Evolutionary conservation across 2,888 invertebrate genomes (phyloP).

Genomic region (Drosophila diplacantha): DNA sequence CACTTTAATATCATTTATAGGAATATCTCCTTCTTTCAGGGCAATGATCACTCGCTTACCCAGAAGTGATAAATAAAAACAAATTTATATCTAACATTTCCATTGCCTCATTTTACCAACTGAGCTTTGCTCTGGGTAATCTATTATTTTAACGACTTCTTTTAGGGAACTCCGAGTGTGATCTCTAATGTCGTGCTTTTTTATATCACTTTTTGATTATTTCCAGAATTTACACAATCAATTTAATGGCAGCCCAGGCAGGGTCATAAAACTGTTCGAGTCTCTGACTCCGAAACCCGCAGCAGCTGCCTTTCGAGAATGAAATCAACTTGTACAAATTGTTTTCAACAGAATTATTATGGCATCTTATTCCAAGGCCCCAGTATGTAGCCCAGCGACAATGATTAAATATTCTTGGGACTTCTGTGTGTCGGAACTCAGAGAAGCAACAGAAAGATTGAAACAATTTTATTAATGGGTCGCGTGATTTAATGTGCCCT

Average conservation of each 20-base stretch:
- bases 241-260: conserved; percentile 59
- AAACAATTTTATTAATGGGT: conserved; percentile 68
- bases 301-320: conserved; percentile 22
- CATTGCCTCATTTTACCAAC: conserved; percentile 1
- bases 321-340: conserved; percentile 63
- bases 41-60: neutral
- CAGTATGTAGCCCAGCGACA: conserved; percentile 50
- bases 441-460: conserved; percentile 46
- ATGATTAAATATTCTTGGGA: conserved; percentile 67
- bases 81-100: conserved; percentile 8
- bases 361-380: conserved; percentile 36
- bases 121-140: conserved; percentile 35
- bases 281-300: conserved; percentile 12
- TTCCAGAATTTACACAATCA: conserved; percentile 64
- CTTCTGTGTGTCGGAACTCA: conserved; percentile 58
- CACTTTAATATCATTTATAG: neutral
- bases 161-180: conserved; percentile 54
- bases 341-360: conserved; percentile 70
- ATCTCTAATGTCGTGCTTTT: conserved; percentile 22
- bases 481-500: conserved; percentile 65
- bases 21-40: neutral
- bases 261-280: conserved; percentile 55
- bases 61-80: conserved; percentile 10
- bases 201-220: conserved; percentile 41
- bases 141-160: conserved; percentile 56